Conservation (phyloP, 1,140 invertebrate species). For the Drosophila pruinosa region DNA sequence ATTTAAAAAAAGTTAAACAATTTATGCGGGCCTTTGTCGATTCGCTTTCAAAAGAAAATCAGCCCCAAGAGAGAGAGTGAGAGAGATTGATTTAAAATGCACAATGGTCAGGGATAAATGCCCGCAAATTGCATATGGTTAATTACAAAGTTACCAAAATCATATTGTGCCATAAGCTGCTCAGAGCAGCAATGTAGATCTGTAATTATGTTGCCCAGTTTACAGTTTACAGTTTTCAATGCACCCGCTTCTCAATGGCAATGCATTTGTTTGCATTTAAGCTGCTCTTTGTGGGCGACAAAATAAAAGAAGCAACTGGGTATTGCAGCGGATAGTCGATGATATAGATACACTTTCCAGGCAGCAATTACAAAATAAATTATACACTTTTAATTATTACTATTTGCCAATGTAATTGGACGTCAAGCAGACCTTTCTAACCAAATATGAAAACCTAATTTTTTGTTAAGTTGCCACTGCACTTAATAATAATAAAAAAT, state of each 20-base stretch:
- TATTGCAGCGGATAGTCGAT: no score
- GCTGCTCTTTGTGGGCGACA: constrained; percentile 17
- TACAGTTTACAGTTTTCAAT: not conserved
- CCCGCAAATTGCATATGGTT: not conserved
- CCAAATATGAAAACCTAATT: no score
- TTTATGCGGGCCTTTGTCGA: not conserved
- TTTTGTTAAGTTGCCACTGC: no score
- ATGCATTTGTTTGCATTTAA: constrained; percentile 30
- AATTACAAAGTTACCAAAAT: not conserved
- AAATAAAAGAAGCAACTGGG: not conserved
- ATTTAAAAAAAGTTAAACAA: no score
- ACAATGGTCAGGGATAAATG: not conserved
- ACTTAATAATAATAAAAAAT: no score
- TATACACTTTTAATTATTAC: no score
- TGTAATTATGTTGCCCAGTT: constrained; percentile 7
- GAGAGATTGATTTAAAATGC: not conserved
- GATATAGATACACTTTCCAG: no score
- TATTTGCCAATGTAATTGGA: no score
- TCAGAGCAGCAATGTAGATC: constrained; percentile 1
- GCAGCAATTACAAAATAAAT: no score
- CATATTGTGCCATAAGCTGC: not conserved
- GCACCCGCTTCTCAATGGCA: not conserved
- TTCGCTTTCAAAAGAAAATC: not conserved
- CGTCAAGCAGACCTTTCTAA: no score
- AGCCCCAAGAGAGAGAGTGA: not conserved